Base-by-base conservation (phyloP, 2,888 invertebrate genomes). In the Lithodes maja region DNA sequence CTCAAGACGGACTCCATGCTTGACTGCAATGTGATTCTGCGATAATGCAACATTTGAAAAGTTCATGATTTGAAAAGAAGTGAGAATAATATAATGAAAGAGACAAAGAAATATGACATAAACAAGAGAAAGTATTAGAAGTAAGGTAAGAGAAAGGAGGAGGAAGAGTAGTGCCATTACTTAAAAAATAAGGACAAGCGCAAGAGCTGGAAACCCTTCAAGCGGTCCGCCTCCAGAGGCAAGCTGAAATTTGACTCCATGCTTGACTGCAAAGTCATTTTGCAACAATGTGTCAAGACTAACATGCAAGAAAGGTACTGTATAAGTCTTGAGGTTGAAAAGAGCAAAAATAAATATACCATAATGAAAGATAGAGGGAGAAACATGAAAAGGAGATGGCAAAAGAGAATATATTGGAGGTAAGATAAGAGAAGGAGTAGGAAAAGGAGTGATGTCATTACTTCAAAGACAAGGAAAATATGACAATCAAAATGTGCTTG, bases 1-100 rank as follows among this genome's bases (percentile, higher is more conserved):
- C 85, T 90, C 2, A 91, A 90, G 61, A 85, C 91, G 0, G 90
- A 91, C 15, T 87, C 90, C n/a, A 83, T 90, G 54, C 87, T 87
- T 12, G 90, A 91, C 75, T 91, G 91, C 74, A 91, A 89, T 83
- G 84, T 91, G 49, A 91, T 91, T 55, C 53, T 89, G 33, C 89
- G 91, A 77, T 91, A 86, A 85, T 55, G 71, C 9, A 75, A 84
- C 53, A 33, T n/a, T 33, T 33, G 33, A 33, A 33, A 33, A 33
- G 33, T 33, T 33, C 33, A 33, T 33, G 33, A 55, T 7, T 61
- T 15, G 3, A 12, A 12, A 81, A 55, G 81, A 15, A 33, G 33
- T 33, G 33, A 33, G 33, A 33, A 33, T 33, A 33, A 33, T 33
- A 33, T 33, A 33, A 33, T 33, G 33, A 33, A 33, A 33, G 33